Conservation (phyloP, 2,888 invertebrate species). For the Xestia xanthographa region DNA sequence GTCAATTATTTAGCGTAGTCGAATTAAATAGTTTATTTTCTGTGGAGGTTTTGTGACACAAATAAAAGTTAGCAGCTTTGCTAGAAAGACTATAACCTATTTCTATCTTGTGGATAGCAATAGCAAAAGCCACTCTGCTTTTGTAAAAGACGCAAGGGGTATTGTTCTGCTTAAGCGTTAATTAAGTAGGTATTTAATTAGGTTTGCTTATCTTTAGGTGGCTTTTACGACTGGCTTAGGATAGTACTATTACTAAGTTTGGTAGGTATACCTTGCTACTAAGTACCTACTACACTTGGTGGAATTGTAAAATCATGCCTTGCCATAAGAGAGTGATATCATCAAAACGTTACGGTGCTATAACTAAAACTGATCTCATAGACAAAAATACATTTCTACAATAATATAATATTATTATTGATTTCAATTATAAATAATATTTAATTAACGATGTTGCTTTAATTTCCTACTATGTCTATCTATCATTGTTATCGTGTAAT, state of each 20-base stretch:
- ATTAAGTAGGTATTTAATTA: conserved; percentile 21
- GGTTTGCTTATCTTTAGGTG: conserved; percentile 9
- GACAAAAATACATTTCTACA: too few relatives aligned
- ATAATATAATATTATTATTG: too few relatives aligned
- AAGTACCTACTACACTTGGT: not conserved
- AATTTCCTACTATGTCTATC: too few relatives aligned
- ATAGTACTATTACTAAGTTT: not conserved
- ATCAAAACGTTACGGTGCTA: not conserved
- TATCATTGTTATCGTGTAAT: too few relatives aligned
- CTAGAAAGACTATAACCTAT: conserved; percentile 4
- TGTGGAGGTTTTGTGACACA: not conserved
- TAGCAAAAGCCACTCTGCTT: not conserved
- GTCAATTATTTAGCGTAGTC: conserved; percentile 18
- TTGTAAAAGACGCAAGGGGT: not conserved
- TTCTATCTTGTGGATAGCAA: not conserved
- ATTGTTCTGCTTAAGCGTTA: conserved; percentile 13
- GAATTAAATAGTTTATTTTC: conserved; percentile 10
- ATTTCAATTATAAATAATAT: too few relatives aligned
- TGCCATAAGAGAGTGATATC: not conserved
- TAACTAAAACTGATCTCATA: too few relatives aligned
- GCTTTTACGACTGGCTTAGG: not conserved
- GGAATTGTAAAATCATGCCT: not conserved
- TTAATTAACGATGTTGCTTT: too few relatives aligned
- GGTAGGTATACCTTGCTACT: not conserved
- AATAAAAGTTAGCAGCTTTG: not conserved